Evolutionary conservation across 1,140 invertebrate species (phyloP).

Genomic region (Lepidostoma basale): DNA sequence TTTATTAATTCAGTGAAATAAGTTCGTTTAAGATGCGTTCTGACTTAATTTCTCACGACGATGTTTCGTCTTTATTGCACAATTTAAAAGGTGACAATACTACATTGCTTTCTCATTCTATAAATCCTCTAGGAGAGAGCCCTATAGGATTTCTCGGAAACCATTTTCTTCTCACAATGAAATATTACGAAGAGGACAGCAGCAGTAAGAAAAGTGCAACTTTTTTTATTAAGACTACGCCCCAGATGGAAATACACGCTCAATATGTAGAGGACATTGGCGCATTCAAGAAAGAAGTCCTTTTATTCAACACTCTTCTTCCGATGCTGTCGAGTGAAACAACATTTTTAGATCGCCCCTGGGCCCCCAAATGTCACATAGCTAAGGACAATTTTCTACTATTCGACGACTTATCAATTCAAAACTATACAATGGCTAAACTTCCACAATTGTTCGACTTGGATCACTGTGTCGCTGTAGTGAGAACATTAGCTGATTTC

Average conservation of each 20-base stretch:
- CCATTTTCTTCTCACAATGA: conserved; percentile 51
- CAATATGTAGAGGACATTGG: conserved; percentile 58
- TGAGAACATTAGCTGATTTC: conserved; percentile 56
- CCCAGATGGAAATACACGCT: conserved; percentile 51
- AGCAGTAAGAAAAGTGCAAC: conserved; percentile 42
- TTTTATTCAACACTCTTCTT: conserved; percentile 55
- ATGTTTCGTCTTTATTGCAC: conserved; percentile 22
- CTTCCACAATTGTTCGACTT: conserved; percentile 52
- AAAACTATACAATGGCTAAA: conserved; percentile 52
- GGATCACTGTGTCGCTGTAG: conserved; percentile 53
- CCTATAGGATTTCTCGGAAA: conserved; percentile 61
- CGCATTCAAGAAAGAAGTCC: conserved; percentile 60
- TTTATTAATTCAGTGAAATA: too few species aligned
- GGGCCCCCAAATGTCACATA: conserved; percentile 55
- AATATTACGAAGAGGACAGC: conserved; percentile 20
- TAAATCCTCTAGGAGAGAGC: conserved; percentile 48
- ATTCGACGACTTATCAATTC: conserved; percentile 56
- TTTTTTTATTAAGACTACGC: conserved; percentile 62
- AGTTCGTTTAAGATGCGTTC: too few species aligned
- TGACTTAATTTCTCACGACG: conserved; percentile 23
- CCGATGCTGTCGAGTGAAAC: conserved; percentile 51
- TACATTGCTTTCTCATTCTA: conserved; percentile 16
- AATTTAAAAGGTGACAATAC: conserved; percentile 1
- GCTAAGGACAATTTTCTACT: conserved; percentile 55
- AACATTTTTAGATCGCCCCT: conserved; percentile 43